phyloP scores from a whole-genome alignment of 2,888 invertebrate species.

The Seira ritae region DNA sequence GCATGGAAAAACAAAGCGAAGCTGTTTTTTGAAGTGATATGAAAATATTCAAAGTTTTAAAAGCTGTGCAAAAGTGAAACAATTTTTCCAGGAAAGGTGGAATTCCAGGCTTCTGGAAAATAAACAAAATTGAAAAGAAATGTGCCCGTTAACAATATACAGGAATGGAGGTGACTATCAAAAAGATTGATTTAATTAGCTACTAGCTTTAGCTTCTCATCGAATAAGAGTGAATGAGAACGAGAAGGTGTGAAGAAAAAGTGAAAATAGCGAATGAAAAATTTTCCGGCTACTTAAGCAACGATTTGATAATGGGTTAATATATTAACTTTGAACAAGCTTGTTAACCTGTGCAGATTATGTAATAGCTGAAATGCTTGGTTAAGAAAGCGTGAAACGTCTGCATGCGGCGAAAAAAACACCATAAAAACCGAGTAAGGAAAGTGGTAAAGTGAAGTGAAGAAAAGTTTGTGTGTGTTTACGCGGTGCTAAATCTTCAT shows the following conservation, averaged over 20 bases:
- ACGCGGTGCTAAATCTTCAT: neutral
- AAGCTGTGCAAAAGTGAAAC: too few relatives aligned
- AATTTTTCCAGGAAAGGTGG: too few relatives aligned
- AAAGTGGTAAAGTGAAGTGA: neutral
- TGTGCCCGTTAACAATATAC: too few relatives aligned
- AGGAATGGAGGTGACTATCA: too few relatives aligned
- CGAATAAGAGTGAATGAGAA: neutral
- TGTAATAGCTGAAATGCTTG: conserved; percentile 31
- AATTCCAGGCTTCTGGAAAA: too few relatives aligned
- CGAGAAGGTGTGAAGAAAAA: neutral
- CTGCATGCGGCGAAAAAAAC: conserved; percentile 24
- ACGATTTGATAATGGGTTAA: neutral
- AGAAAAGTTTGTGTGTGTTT: too few relatives aligned
- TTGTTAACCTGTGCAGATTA: conserved; percentile 15
- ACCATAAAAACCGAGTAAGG: conserved; percentile 14
- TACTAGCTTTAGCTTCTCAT: too few relatives aligned
- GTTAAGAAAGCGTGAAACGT: conserved; percentile 46
- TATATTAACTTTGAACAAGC: conserved; percentile 4
- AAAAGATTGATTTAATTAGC: too few relatives aligned
- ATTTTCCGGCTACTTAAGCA: neutral
- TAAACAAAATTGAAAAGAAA: too few relatives aligned
- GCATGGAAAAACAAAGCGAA: neutral
- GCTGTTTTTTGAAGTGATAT: too few relatives aligned
- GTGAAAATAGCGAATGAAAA: too few relatives aligned
- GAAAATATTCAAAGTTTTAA: too few relatives aligned